Conservation (phyloP, 23 tunicate species). For the Corella eumyota region DNA sequence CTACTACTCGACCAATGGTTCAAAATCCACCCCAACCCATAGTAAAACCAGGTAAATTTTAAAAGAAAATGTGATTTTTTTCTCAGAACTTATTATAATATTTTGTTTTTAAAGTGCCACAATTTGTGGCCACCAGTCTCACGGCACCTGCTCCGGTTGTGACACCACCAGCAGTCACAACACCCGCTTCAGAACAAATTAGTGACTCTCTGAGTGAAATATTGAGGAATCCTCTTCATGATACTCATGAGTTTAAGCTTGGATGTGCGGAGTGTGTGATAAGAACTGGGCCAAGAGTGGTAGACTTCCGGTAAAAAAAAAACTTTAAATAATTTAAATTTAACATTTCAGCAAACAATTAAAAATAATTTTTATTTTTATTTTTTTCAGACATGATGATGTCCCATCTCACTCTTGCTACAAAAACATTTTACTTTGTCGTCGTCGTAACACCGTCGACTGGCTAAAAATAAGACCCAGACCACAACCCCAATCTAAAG, state of each 20-base stretch:
- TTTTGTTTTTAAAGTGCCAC: no score
- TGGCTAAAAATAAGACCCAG: slow-evolving; percentile 86
- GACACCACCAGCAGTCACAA: no score
- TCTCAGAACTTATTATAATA: no score
- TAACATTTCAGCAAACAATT: not conserved
- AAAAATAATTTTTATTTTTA: not conserved
- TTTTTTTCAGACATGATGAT: slow-evolving; percentile 52
- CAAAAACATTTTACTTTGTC: slow-evolving; percentile 69
- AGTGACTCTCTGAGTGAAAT: slow-evolving; percentile 72
- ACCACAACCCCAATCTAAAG: slow-evolving; percentile 91
- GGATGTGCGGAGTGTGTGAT: slow-evolving; percentile 86
- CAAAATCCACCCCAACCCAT: no score
- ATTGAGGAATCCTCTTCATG: slow-evolving; percentile 74
- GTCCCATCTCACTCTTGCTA: slow-evolving; percentile 44
- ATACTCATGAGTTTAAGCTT: slow-evolving; percentile 81
- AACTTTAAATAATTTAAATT: not conserved
- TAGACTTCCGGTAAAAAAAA: slow-evolving; percentile 47
- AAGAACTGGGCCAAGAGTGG: slow-evolving; percentile 67
- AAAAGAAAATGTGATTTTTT: no score
- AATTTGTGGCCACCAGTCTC: no score
- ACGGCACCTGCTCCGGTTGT: no score
- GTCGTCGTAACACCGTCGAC: slow-evolving; percentile 57
- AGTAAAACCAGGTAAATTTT: no score
- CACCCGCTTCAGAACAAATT: not conserved
- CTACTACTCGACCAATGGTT: no score